phyloP scores from a whole-genome alignment of 2,797 vertebrate species.

The Sebastes flavidus region DNA sequence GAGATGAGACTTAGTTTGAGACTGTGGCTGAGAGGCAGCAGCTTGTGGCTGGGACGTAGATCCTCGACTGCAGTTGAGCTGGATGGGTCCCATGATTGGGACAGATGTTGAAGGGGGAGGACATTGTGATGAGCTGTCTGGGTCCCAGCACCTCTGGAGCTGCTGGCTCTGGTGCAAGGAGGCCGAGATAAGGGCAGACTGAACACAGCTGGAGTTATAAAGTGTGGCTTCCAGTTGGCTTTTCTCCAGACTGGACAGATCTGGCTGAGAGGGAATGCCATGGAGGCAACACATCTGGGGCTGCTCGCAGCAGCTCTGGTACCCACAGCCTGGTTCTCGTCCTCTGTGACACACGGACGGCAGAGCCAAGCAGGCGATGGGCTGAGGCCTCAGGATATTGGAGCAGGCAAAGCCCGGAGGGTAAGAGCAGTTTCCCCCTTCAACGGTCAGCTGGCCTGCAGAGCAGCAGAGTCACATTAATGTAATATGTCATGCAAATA shows the following conservation, averaged over 20 bases:
- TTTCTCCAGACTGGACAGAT: conserved; percentile 78
- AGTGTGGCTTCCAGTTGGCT: conserved; percentile 69
- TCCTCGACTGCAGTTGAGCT: conserved; percentile 51
- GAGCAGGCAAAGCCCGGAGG: conserved; percentile 78
- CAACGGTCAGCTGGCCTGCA: conserved; percentile 89
- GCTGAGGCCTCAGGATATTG: conserved; percentile 83
- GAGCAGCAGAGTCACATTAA: conserved; percentile 26
- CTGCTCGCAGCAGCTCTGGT: conserved; percentile 83
- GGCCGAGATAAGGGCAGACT: conserved; percentile 64
- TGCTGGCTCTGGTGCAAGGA: conserved; percentile 65
- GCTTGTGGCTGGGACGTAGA: conserved; percentile 36
- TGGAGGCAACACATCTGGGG: conserved; percentile 87
- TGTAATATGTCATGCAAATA: background rate
- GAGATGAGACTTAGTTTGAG: conserved; percentile 62
- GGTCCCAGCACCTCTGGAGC: conserved; percentile 77
- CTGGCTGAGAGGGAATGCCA: conserved; percentile 77
- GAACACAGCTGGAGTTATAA: conserved; percentile 72
- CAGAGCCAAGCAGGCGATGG: conserved; percentile 83
- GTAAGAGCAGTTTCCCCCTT: conserved; percentile 85
- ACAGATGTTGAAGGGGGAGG: conserved; percentile 74
- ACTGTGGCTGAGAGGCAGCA: conserved; percentile 34
- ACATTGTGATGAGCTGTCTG: conserved; percentile 64
- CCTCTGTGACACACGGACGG: conserved; percentile 75
- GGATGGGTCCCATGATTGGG: conserved; percentile 37
- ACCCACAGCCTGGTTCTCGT: conserved; percentile 82